Evolutionary conservation across 2,888 invertebrate genomes (phyloP), one percentile per base, ranked within the genome.

Genomic region (Piscicola geometra): DNA sequence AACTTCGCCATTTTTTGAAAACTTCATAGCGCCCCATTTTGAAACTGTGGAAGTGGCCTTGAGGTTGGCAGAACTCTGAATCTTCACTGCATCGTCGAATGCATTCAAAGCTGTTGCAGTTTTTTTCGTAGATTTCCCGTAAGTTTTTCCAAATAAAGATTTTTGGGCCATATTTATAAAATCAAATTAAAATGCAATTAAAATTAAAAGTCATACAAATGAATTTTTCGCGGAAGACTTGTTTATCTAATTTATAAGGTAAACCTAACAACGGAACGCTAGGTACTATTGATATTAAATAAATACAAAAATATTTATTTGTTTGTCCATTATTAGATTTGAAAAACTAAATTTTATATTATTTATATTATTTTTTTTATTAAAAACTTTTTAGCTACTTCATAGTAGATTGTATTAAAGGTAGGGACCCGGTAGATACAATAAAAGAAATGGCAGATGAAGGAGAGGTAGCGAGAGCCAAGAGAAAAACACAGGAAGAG

Each of bases 61-160:
- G 32, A 73, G 50, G 60, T 73, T 73, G n/a, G 64, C 28, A 0
- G 33, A 56, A 56, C 64, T 36, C 15, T 21, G 47, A 32, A 73
- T 73, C 25, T 73, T 73, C 21, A 73, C 33, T 1, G 73, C 73
- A 1, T 73, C 73, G 18, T 73, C 73, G 41, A 73, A 73, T 36
- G 73, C 60, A 30, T 36, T 73, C n/a, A 56, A 73, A 28, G 73
- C 52, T 35, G 21, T 32, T 18, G 35, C 5, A 35, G 50, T 50
- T 33, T 71, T 71, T 21, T 71, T 33, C 12, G 64, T 2, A 33
- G n/a, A 30, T 32, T 60, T 64, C 32, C 60, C 73, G 52, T 73
- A 73, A 21, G 73, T 73, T 64, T 60, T 73, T 28, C 73, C 56
- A 64, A 33, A 35, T n/a, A 73, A 64, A 32, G 56, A 73, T n/a